Evolutionary conservation across 2,113 vertebrate genomes (phyloP).

Genomic region (Lepus europaeus): DNA sequence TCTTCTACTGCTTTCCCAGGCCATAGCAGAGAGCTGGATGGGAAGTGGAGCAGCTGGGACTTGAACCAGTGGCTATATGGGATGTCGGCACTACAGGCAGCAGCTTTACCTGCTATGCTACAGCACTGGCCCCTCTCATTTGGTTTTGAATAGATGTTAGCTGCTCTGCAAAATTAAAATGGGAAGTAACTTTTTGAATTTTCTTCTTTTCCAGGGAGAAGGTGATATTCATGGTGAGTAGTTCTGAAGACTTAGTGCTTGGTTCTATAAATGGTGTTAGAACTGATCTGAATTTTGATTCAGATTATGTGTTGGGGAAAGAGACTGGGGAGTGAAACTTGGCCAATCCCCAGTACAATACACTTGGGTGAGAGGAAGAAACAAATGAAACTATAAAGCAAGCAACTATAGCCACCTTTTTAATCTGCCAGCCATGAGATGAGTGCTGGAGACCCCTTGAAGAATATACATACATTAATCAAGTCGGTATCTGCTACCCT

Average conservation of each 20-base stretch:
- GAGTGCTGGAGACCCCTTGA: neutral
- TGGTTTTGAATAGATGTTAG: neutral
- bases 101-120: too few relatives aligned
- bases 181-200: conserved; percentile 30
- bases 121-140: neutral
- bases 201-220: conserved; percentile 81
- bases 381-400: neutral
- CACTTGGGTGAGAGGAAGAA: neutral
- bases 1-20: too few relatives aligned
- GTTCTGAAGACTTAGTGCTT: neutral
- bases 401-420: neutral
- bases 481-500: neutral
- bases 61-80: too few relatives aligned
- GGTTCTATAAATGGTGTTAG: neutral
- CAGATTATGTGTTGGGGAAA: neutral
- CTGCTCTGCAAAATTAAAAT: neutral
- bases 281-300: neutral
- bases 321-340: neutral
- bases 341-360: neutral
- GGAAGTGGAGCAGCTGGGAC: too few relatives aligned
- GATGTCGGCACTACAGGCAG: too few relatives aligned
- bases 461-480: accelerated
- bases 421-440: neutral
- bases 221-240: conserved; percentile 81
- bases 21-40: too few relatives aligned